phyloP scores from a whole-genome alignment of 2,888 invertebrate species.

The Euplexia lucipara region DNA sequence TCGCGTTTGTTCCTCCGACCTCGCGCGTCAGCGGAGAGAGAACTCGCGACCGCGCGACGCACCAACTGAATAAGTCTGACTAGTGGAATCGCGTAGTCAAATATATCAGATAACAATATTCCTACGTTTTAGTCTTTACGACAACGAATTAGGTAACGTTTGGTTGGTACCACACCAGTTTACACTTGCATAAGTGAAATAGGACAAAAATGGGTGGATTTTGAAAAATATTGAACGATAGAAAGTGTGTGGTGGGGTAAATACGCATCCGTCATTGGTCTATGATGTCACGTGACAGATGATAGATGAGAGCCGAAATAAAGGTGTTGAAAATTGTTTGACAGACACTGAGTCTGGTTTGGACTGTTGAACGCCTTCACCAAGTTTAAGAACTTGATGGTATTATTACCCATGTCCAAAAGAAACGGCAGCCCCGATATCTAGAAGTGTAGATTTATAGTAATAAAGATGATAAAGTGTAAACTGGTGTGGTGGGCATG shows the following conservation, averaged over 20 bases:
- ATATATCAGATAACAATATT: constrained; percentile 63
- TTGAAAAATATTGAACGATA: not conserved
- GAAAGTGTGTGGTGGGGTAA: not conserved
- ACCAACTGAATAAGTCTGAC: constrained; percentile 76
- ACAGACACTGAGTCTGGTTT: not conserved
- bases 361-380: not conserved
- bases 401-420: not conserved
- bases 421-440: not conserved
- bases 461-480: constrained; percentile 48
- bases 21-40: constrained; percentile 9
- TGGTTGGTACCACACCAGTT: constrained; percentile 68
- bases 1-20: constrained; percentile 12
- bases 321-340: not conserved
- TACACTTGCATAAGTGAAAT: constrained; percentile 57
- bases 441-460: not conserved
- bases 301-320: not conserved
- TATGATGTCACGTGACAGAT: not conserved
- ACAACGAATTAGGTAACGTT: constrained; percentile 84
- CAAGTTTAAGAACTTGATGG: not conserved
- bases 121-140: constrained; percentile 71
- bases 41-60: constrained; percentile 32
- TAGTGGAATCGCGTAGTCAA: constrained; percentile 75
- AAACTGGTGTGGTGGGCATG: constrained; percentile 70
- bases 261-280: not conserved
- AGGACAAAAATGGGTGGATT: not conserved